These are phyloP conservation scores for Tanaodytes sp. DNA, from an alignment of 2,888 invertebrate genomes.

Conservation along the genomic window DNA sequence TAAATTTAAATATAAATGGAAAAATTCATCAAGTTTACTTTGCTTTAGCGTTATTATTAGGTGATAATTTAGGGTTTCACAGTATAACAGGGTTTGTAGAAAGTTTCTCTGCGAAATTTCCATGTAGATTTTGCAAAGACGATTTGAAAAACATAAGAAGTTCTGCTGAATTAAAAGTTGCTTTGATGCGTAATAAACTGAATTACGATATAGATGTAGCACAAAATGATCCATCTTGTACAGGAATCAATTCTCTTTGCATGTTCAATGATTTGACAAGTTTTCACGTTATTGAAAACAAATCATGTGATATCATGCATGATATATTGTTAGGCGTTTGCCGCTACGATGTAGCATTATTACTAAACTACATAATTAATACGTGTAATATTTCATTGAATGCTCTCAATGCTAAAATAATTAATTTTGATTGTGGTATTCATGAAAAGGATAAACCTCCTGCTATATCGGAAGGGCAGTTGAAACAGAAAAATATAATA, in stretches of 20 bases:
- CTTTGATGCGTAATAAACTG: constrained; percentile 14
- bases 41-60: constrained; percentile 10
- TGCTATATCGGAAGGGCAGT: constrained; percentile 25
- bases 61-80: constrained; percentile 44
- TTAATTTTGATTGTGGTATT: constrained; percentile 43
- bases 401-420: constrained; percentile 41
- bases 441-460: constrained; percentile 45
- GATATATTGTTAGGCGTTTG: constrained; percentile 41
- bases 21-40: constrained; percentile 11
- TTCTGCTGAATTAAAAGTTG: constrained; percentile 1
- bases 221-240: constrained; percentile 24
- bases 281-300: constrained; percentile 46
- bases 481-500: constrained; percentile 32
- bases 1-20: constrained; percentile 18
- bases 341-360: constrained; percentile 40
- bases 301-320: constrained; percentile 47
- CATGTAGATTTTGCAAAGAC: constrained; percentile 48
- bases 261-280: constrained; percentile 45
- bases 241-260: constrained; percentile 33
- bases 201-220: not conserved
- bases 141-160: constrained; percentile 9
- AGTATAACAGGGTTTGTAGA: constrained; percentile 40
- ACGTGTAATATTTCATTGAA: constrained; percentile 28
- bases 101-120: constrained; percentile 37
- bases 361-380: constrained; percentile 37